A percentile compares a stretch with the other conserved stretches of the same genome.
These are phyloP conservation scores for Daboia siamensis DNA, from an alignment of 2,113 vertebrate species.

Conservation along the genomic window DNA sequence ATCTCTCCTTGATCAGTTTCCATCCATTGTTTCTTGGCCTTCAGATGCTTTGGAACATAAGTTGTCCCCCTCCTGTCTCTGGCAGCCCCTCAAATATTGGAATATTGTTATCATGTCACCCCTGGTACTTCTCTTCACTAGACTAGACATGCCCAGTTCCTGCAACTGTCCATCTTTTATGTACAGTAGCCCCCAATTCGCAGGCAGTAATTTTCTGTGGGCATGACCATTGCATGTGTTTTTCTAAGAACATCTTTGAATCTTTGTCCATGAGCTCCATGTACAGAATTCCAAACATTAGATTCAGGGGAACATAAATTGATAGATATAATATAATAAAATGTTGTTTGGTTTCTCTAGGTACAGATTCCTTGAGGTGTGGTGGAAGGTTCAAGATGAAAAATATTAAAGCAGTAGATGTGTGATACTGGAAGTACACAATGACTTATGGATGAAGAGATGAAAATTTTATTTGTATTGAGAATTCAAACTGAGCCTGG, in stretches of 20 bases:
- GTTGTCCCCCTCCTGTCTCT: no score
- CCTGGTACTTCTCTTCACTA: no score
- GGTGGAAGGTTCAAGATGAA: background rate
- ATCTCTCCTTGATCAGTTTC: no score
- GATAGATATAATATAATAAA: background rate
- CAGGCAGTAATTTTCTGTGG: background rate
- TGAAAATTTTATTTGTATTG: background rate
- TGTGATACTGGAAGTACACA: background rate
- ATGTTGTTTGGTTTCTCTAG: background rate
- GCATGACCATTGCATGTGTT: background rate
- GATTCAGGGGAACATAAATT: background rate
- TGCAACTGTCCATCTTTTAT: background rate
- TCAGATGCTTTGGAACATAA: no score
- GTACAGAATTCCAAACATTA: background rate
- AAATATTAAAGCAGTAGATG: constrained; percentile 1
- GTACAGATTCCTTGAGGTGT: background rate
- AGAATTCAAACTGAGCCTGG: constrained; percentile 6
- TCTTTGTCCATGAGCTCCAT: background rate
- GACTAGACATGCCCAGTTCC: no score
- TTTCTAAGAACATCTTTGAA: background rate
- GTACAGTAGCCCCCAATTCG: background rate
- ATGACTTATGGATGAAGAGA: background rate
- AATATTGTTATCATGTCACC: no score
- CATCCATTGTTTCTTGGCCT: no score
- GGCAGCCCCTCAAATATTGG: no score